Percentiles rank a stretch among this genome's conserved stretches.
phyloP scores from a whole-genome alignment of 2,888 invertebrate species.

The Tiphia femorata region DNA sequence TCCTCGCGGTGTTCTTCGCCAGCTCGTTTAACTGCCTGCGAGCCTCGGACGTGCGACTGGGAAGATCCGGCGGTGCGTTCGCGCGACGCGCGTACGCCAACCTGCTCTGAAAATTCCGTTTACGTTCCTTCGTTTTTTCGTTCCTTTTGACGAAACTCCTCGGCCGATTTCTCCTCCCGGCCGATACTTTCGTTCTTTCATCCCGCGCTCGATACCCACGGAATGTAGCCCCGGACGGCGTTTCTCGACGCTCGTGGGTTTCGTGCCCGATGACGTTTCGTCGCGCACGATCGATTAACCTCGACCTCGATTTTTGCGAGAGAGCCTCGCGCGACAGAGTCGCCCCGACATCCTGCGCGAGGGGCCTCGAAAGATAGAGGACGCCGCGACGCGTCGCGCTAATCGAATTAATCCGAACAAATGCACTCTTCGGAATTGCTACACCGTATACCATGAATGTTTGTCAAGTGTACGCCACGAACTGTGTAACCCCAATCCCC shows the following conservation, averaged over 20 bases:
- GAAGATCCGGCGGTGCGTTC: not conserved
- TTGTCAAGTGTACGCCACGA: slow-evolving; percentile 58
- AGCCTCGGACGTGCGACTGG: not conserved
- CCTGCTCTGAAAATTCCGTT: not conserved
- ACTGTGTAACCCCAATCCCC: slow-evolving; percentile 15
- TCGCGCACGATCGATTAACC: slow-evolving; percentile 25
- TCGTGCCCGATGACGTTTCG: slow-evolving; percentile 15
- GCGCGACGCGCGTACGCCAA: no score
- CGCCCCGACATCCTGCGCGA: not conserved
- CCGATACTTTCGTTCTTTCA: not conserved
- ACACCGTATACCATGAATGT: slow-evolving; percentile 60
- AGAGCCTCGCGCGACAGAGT: not conserved
- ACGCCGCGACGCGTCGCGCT: slow-evolving; percentile 5
- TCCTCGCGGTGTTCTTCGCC: slow-evolving; percentile 38
- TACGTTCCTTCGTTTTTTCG: not conserved
- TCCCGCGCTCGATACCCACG: not conserved
- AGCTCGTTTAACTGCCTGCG: slow-evolving; percentile 23
- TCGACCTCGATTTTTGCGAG: slow-evolving; percentile 2
- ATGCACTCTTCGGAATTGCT: slow-evolving; percentile 67
- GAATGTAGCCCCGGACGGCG: not conserved
- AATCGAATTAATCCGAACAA: slow-evolving; percentile 32
- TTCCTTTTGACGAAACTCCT: no score
- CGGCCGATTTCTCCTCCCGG: no score
- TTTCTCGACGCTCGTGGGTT: slow-evolving; percentile 12
- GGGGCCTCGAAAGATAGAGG: not conserved